Evolutionary conservation across 2,113 vertebrate species (phyloP).

Genomic region (Parotia lawesii): DNA sequence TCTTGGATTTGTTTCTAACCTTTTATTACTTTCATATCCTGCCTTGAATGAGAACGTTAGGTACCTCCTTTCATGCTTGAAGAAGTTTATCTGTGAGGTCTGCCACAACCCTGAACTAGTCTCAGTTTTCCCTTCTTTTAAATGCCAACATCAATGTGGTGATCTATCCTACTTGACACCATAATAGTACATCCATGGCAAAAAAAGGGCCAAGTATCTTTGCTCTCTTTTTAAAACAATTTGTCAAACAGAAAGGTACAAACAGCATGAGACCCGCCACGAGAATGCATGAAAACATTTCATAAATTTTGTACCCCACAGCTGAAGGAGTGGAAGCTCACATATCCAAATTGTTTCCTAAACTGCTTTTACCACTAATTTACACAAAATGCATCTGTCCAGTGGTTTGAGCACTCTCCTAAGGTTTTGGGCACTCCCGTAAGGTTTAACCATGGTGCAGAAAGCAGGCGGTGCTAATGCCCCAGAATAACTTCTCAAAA

Average conservation of each 20-base stretch:
- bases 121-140: not conserved
- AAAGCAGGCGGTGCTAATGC: not conserved
- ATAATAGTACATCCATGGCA: not conserved
- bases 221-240: not conserved
- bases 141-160: not conserved
- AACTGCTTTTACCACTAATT: not conserved
- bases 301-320: not conserved
- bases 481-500: not conserved
- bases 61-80: not conserved
- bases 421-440: accelerated
- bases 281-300: not conserved
- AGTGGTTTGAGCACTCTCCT: not conserved
- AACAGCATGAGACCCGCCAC: not conserved
- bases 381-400: not conserved
- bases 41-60: not conserved
- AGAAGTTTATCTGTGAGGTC: not conserved
- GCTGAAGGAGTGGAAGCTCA: not conserved
- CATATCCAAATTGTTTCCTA: not conserved
- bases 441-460: not conserved
- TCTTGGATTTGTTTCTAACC: not conserved
- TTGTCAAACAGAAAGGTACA: not conserved
- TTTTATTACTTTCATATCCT: not conserved
- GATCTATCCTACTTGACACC: not conserved
- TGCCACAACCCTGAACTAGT: not conserved
- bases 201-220: not conserved